Evolutionary conservation across 2,888 invertebrate genomes (phyloP).

Genomic region (Aphidius colemani): DNA sequence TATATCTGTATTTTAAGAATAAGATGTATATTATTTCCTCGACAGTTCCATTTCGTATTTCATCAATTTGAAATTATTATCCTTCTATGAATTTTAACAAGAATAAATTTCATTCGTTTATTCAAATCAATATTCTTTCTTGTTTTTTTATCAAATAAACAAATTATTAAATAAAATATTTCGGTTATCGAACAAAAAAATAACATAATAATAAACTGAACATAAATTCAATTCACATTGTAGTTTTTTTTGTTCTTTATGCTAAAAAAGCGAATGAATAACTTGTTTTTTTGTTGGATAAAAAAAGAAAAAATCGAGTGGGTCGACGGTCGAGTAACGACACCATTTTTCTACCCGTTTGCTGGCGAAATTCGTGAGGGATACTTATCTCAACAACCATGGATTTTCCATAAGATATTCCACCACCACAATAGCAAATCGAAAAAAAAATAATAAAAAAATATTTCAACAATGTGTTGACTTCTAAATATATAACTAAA

Average conservation of each 20-base stretch:
- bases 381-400: too few relatives aligned
- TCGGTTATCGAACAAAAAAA: background rate
- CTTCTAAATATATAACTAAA: too few relatives aligned
- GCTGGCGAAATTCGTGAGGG: slow-evolving; percentile 5
- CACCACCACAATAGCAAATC: too few relatives aligned
- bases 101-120: too few relatives aligned
- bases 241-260: background rate
- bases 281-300: background rate
- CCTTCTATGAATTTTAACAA: too few relatives aligned
- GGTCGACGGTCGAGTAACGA: slow-evolving; percentile 14
- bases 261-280: background rate
- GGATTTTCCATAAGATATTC: too few relatives aligned
- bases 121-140: too few relatives aligned
- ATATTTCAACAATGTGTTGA: too few relatives aligned
- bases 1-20: background rate
- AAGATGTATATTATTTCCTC: slow-evolving; percentile 9
- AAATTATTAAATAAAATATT: background rate
- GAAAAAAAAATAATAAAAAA: too few relatives aligned
- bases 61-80: too few relatives aligned
- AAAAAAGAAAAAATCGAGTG: background rate
- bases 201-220: background rate
- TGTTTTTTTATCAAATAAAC: background rate
- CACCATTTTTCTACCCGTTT: slow-evolving; percentile 19
- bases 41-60: too few relatives aligned
- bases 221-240: too few relatives aligned